These are phyloP conservation scores for Coptotermes formosanus DNA, from an alignment of 1,140 invertebrate genomes.

Conservation along the genomic window DNA sequence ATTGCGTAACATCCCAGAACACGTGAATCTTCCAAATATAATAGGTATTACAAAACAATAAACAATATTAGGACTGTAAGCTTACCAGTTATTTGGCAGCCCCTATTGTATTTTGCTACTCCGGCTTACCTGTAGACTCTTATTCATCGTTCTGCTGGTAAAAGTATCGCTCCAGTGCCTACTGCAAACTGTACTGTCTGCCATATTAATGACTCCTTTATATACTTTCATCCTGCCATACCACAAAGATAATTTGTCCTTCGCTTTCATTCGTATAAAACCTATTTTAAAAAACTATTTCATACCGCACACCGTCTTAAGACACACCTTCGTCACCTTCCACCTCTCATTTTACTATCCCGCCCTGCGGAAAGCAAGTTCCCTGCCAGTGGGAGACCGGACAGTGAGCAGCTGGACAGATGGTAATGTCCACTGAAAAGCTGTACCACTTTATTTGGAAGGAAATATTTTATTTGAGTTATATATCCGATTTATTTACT, in stretches of 20 bases:
- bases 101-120: not conserved
- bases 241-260: constrained; percentile 7
- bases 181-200: not conserved
- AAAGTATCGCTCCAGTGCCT: not conserved
- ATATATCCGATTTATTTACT: no score
- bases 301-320: constrained; percentile 63
- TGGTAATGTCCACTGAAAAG: no score
- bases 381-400: not conserved
- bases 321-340: constrained; percentile 56
- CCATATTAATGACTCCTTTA: constrained; percentile 17
- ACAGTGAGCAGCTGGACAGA: no score
- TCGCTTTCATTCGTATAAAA: constrained; percentile 19
- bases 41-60: no score
- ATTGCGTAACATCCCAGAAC: no score
- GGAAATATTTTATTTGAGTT: no score
- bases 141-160: not conserved
- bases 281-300: constrained; percentile 40
- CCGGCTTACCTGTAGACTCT: not conserved
- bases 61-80: no score
- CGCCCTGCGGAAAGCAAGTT: not conserved
- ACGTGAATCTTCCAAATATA: no score
- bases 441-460: no score
- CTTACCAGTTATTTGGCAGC: no score
- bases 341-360: not conserved
- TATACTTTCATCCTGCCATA: not conserved